Percentiles rank a stretch among this genome's conserved stretches.
Conservation (phyloP, 2,888 invertebrate species). For the Thymelicus lineola region DNA sequence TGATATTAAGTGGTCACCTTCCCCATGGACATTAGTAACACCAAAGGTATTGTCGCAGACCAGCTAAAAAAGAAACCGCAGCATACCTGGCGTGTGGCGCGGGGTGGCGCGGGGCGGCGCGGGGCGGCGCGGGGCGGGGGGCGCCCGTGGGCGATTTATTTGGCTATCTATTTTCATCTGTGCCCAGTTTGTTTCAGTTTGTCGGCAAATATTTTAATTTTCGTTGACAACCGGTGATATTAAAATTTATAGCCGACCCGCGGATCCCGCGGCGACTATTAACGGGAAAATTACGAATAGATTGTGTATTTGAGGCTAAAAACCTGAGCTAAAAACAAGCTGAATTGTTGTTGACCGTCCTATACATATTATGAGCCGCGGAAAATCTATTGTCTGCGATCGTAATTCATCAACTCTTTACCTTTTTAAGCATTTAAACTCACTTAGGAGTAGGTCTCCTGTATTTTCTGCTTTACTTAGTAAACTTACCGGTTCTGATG, state of each 20-base stretch:
- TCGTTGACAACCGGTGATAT: constrained; percentile 33
- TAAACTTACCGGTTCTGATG: no score
- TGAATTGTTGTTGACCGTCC: not conserved
- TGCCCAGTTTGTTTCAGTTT: constrained; percentile 32
- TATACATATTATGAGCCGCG: no score
- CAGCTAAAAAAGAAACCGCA: no score
- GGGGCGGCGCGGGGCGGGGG: not conserved
- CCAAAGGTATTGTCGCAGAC: no score
- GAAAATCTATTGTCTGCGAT: no score
- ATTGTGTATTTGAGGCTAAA: constrained; percentile 9
- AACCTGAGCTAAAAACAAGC: no score
- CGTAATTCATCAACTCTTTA: no score
- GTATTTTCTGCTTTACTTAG: no score
- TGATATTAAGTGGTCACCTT: no score
- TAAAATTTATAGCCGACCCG: constrained; percentile 27
- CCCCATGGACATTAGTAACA: no score
- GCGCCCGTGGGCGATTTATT: constrained; percentile 11
- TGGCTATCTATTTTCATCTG: constrained; percentile 33
- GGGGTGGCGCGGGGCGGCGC: not conserved
- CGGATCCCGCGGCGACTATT: constrained; percentile 11
- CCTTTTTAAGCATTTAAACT: no score
- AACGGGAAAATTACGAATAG: constrained; percentile 23
- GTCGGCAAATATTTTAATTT: constrained; percentile 36
- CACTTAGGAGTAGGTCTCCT: no score
- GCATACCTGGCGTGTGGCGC: not conserved